Conservation (phyloP, 2,113 vertebrate genomes). For the Phaetusa simplex region DNA sequence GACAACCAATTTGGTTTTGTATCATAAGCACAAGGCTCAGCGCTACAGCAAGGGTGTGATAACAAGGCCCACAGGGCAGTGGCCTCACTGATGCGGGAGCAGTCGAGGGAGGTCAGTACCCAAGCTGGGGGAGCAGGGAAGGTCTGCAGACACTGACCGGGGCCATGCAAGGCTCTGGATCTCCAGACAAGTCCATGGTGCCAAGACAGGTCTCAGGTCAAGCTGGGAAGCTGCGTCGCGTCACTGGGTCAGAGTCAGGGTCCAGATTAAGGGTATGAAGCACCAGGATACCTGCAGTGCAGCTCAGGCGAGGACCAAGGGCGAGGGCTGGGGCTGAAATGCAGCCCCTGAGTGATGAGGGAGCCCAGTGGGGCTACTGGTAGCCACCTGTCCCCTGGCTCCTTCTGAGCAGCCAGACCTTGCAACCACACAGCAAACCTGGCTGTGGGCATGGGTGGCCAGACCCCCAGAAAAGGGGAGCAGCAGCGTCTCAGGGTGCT, state of each 20-base stretch:
- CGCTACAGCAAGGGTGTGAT: rapidly evolving
- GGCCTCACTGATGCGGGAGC: rapidly evolving
- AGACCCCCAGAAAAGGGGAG: neutral
- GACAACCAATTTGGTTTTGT: neutral
- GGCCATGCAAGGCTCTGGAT: neutral
- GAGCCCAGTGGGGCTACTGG: neutral
- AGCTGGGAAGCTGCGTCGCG: rapidly evolving
- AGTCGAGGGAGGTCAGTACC: rapidly evolving
- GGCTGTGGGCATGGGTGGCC: neutral
- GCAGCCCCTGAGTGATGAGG: neutral
- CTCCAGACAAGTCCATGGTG: rapidly evolving
- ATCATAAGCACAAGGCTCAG: neutral
- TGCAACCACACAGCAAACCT: rapidly evolving
- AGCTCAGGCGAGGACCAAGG: neutral
- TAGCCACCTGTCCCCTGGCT: rapidly evolving
- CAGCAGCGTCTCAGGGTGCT: neutral
- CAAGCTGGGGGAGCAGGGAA: rapidly evolving
- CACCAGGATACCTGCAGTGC: no score
- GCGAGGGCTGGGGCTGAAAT: neutral
- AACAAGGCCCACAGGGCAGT: neutral
- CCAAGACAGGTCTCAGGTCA: neutral
- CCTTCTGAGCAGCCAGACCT: neutral
- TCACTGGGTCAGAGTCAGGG: neutral
- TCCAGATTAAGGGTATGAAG: rapidly evolving
- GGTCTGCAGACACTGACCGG: rapidly evolving